These are phyloP conservation scores for Sclerurus mexicanus DNA, from an alignment of 2,113 vertebrate species.

Conservation along the genomic window DNA sequence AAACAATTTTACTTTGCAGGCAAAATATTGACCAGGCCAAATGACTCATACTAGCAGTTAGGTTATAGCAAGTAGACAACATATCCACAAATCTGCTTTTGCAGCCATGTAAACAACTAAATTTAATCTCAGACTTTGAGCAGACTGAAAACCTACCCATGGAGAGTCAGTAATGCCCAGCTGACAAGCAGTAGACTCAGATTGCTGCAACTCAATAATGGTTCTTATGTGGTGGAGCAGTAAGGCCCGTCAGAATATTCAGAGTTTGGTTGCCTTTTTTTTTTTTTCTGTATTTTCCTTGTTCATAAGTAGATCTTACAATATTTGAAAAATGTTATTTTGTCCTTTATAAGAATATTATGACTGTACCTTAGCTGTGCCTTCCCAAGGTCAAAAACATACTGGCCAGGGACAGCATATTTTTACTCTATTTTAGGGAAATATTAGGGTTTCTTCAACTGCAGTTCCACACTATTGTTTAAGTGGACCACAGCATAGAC, in stretches of 20 bases:
- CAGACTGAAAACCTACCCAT: neutral
- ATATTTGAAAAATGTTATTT: neutral
- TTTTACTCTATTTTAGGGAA: neutral
- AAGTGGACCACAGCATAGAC: neutral
- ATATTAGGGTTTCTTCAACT: accelerated
- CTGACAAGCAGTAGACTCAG: neutral
- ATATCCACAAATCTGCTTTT: neutral
- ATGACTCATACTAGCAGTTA: neutral
- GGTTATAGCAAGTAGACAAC: neutral
- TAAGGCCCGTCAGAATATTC: neutral
- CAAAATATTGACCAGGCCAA: neutral
- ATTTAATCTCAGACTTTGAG: neutral
- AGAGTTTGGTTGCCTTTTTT: too few relatives aligned
- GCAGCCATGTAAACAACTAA: neutral
- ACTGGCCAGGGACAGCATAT: neutral
- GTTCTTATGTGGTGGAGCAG: neutral
- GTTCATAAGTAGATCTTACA: neutral
- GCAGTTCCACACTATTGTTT: neutral
- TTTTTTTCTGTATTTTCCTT: neutral
- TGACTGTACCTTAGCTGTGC: neutral
- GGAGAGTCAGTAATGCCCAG: neutral
- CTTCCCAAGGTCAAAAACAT: neutral
- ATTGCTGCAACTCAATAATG: neutral
- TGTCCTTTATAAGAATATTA: neutral
- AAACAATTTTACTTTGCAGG: neutral